Evolutionary conservation across 2,113 vertebrate species (phyloP).

Genomic region (Neofelis nebulosa): DNA sequence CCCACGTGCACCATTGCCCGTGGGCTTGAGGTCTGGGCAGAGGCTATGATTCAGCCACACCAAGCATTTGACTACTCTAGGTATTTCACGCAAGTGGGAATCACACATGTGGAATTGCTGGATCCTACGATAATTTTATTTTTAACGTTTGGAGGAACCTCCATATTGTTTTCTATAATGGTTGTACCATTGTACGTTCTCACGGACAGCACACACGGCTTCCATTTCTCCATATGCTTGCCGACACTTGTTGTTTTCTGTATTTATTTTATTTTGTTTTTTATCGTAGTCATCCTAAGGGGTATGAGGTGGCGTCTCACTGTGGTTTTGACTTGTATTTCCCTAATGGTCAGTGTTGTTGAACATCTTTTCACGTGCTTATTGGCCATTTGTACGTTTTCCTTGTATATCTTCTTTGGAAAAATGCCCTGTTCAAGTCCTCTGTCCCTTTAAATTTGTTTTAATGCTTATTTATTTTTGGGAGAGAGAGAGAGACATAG

Average conservation of each 20-base stretch:
- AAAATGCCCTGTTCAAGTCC: not conserved
- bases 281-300: not conserved
- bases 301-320: not conserved
- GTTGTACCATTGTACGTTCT: not conserved
- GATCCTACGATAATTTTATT: not conserved
- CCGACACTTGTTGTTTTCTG: not conserved
- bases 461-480: too few species aligned
- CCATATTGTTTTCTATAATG: not conserved
- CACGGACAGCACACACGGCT: fast-evolving
- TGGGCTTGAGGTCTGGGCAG: not conserved
- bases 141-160: not conserved
- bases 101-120: not conserved
- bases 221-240: not conserved
- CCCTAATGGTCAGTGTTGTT: not conserved
- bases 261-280: not conserved
- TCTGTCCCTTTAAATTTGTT: not conserved
- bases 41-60: not conserved
- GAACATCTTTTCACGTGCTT: not conserved
- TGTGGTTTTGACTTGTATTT: not conserved
- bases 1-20: not conserved
- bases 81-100: not conserved
- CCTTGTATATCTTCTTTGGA: not conserved
- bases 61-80: not conserved
- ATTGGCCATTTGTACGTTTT: not conserved
- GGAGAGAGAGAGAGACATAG: too few species aligned